Conservation (phyloP, 2,888 invertebrate genomes). For the Tenthredo scrophulariae region DNA sequence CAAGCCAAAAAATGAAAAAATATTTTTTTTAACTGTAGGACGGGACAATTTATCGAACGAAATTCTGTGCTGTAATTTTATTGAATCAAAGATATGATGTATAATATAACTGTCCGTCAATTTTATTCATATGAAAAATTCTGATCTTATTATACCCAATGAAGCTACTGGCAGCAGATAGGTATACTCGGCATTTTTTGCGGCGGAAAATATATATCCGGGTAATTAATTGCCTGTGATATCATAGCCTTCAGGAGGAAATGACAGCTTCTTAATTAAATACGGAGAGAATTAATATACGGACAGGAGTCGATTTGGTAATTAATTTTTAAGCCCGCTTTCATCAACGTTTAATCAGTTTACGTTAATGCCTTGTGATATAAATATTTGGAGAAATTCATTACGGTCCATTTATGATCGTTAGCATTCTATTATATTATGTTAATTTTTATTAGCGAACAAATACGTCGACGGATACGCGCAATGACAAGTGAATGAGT, state of each 20-base stretch:
- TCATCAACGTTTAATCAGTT: neutral
- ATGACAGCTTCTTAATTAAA: slow-evolving; percentile 23
- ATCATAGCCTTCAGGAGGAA: neutral
- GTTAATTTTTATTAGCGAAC: neutral
- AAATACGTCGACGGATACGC: neutral
- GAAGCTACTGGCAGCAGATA: neutral
- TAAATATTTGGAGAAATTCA: slow-evolving; percentile 10
- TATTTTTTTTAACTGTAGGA: neutral
- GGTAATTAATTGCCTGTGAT: neutral
- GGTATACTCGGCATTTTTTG: neutral
- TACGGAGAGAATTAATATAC: neutral
- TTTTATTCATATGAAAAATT: neutral
- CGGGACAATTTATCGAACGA: neutral
- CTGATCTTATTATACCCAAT: neutral
- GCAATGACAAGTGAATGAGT: neutral
- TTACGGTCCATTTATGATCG: neutral
- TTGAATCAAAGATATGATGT: neutral
- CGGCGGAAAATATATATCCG: neutral
- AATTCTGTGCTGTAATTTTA: neutral
- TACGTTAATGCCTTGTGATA: neutral
- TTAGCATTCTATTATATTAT: neutral
- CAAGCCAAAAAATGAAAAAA: slow-evolving; percentile 10
- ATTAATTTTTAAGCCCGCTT: neutral
- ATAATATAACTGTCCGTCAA: neutral
- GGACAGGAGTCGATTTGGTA: neutral